phyloP scores from a whole-genome alignment of 23 tunicate species.

The Styela plicata region DNA sequence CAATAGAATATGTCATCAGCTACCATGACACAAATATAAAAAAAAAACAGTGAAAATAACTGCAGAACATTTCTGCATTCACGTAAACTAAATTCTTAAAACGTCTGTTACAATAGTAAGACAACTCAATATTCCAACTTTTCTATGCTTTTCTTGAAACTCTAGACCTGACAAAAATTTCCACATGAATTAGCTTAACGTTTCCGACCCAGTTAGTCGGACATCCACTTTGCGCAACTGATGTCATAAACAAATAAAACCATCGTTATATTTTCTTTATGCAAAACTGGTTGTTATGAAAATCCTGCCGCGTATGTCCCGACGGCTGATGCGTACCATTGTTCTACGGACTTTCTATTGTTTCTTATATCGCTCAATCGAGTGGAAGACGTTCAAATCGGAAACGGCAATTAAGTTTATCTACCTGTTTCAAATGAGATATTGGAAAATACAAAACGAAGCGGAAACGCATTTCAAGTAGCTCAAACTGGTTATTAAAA shows the following conservation, averaged over 20 bases:
- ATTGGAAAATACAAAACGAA: background rate
- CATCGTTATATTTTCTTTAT: background rate
- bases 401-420: background rate
- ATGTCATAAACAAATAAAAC: background rate
- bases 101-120: too few relatives aligned
- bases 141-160: too few relatives aligned
- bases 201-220: too few relatives aligned
- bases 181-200: too few relatives aligned
- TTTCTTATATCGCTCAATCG: background rate
- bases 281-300: background rate
- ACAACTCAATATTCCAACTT: too few relatives aligned
- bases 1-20: too few relatives aligned
- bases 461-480: background rate
- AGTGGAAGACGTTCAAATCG: background rate
- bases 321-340: background rate
- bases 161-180: too few relatives aligned
- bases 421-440: background rate
- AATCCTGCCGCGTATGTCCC: background rate
- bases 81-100: too few relatives aligned
- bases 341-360: background rate
- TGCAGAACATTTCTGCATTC: too few relatives aligned
- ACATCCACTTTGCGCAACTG: background rate
- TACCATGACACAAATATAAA: too few relatives aligned
- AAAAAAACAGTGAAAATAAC: too few relatives aligned
- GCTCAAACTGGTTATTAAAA: too few relatives aligned